Conservation (phyloP, 1,140 invertebrate genomes). For the Oedothorax gibbosus region DNA sequence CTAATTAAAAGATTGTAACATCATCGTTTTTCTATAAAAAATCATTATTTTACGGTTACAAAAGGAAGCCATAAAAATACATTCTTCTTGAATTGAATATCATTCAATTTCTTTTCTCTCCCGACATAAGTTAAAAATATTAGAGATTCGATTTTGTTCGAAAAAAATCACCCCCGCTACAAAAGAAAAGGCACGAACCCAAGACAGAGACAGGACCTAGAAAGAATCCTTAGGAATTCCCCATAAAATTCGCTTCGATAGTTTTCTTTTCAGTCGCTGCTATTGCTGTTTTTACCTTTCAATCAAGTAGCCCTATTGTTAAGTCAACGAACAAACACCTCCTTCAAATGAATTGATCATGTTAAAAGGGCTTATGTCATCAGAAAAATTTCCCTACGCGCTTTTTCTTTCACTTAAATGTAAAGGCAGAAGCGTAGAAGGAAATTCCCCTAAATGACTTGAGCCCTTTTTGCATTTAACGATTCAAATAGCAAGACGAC, state of each 20-base stretch:
- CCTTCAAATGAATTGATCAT: too few species aligned
- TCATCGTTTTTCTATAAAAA: too few species aligned
- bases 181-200: neutral
- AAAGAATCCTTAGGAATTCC: constrained; percentile 39
- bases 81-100: neutral
- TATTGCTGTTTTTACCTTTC: constrained; percentile 54
- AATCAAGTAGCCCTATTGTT: constrained; percentile 53
- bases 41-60: too few species aligned
- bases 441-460: too few species aligned
- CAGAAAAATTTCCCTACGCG: too few species aligned
- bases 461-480: too few species aligned
- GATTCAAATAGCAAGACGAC: constrained; percentile 35
- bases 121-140: neutral
- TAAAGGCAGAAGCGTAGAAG: too few species aligned
- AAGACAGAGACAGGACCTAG: neutral
- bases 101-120: neutral
- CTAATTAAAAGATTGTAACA: too few species aligned
- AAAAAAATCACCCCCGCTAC: neutral
- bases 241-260: constrained; percentile 15
- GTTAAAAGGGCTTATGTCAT: too few species aligned
- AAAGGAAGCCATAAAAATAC: neutral
- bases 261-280: constrained; percentile 9
- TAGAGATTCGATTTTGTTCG: neutral
- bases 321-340: constrained; percentile 46
- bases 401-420: too few species aligned